Evolutionary conservation across 2,888 invertebrate species (phyloP), one percentile per base, ranked within the genome.

Genomic region (Leuctra nigra): DNA sequence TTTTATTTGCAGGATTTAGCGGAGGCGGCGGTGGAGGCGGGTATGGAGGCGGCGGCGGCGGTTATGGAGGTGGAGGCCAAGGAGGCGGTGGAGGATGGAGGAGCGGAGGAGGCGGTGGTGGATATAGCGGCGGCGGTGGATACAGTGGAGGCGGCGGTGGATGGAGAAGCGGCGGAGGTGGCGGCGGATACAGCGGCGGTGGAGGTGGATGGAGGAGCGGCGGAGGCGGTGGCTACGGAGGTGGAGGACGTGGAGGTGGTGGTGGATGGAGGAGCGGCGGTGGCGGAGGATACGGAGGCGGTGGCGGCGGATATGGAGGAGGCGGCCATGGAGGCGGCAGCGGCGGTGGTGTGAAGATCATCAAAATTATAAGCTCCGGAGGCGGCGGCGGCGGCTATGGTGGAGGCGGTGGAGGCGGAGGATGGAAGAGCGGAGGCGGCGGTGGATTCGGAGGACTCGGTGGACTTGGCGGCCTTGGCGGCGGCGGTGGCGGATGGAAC

Each of bases 401-500:
- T 16, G 41, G 41, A 4, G 41, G 41, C n/a, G n/a, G 6, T 11
- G 29, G 29, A 29, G 29, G 29, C 29, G 29, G 29, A 29, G 29
- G 29, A 29, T 38, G 29, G 48, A 6, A 38, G 24, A n/a, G 56
- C 41, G 36, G 18, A 46, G 23, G 57, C 44, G 1, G 48, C 25
- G 23, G 53, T 36, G 7, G 54, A 36, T 20, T 33, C 24, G 29
- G 53, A 46, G 48, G 57, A 41, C n/a, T 22, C 41, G 9, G 44
- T 33, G 44, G 56, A 29, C 1, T 4, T 25, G 11, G 48, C 52
- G 1, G 41, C 56, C 2, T 35, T 29, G 23, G 29, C 53, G 13
- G 38, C 46, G 11, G 46, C 54, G 14, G 53, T 29, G 47, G 54
- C 46, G 39, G 57, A 54, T 38, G 53, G 46, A 41, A 20, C 20